phyloP scores from a whole-genome alignment of 2,797 vertebrate species.

The Neomorphus geoffroyi region DNA sequence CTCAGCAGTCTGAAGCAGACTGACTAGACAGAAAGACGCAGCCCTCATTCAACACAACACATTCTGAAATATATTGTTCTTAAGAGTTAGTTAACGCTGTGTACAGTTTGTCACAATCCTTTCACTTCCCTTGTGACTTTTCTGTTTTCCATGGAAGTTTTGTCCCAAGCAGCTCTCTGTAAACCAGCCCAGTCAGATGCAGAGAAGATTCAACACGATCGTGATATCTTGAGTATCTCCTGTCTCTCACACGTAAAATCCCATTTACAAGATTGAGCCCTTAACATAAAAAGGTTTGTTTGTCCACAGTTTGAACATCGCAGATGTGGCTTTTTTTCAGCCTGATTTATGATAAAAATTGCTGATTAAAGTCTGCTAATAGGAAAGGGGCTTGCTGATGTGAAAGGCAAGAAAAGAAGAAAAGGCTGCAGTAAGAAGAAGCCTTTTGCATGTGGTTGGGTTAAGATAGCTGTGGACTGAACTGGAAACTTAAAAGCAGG shows the following conservation, averaged over 20 bases:
- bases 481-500: background rate
- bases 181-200: background rate
- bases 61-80: background rate
- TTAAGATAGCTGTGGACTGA: slow-evolving; percentile 10
- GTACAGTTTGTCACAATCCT: background rate
- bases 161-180: background rate
- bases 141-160: background rate
- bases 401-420: background rate
- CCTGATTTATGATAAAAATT: background rate
- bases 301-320: background rate
- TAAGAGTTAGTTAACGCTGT: background rate
- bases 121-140: background rate
- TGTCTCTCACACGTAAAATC: background rate
- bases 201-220: background rate
- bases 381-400: background rate
- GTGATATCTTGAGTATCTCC: background rate
- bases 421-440: background rate
- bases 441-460: background rate
- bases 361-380: background rate
- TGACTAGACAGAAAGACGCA: background rate
- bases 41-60: background rate
- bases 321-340: background rate
- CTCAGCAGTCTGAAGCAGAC: background rate
- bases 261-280: background rate
- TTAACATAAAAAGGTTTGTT: background rate